Percentiles rank a stretch among this genome's conserved stretches.
Evolutionary conservation across 2,797 vertebrate species (phyloP).

Genomic region (Acrossocheilus fasciatus): DNA sequence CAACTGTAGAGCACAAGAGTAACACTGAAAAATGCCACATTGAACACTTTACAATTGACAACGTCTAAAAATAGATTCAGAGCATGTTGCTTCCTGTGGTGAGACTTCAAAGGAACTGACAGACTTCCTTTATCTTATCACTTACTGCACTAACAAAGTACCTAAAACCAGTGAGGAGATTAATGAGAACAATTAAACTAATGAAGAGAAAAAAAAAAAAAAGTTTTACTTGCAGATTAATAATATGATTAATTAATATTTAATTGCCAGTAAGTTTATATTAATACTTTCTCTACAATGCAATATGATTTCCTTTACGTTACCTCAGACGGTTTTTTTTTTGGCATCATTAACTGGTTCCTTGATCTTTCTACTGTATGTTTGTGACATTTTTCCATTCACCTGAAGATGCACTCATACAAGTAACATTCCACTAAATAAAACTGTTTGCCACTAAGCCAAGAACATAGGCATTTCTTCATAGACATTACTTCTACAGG

Average conservation of each 20-base stretch:
- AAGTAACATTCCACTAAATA: background rate
- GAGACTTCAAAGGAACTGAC: background rate
- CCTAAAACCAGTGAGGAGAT: background rate
- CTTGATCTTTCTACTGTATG: background rate
- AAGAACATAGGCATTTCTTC: background rate
- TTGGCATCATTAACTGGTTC: background rate
- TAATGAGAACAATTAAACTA: background rate
- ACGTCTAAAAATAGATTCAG: conserved; percentile 6
- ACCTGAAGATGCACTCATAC: background rate
- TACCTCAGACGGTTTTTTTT: background rate
- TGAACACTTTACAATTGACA: no score
- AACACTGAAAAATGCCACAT: background rate
- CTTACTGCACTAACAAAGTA: background rate
- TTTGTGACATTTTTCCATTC: background rate
- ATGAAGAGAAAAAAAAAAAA: background rate
- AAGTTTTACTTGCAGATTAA: background rate
- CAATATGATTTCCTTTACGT: background rate
- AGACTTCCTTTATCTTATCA: conserved; percentile 1
- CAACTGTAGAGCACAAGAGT: background rate
- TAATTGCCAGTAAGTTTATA: background rate
- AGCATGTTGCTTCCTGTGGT: conserved; percentile 25
- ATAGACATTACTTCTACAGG: background rate
- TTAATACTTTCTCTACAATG: background rate
- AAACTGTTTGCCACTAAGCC: background rate
- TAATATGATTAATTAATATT: background rate